Evolutionary conservation across 2,888 invertebrate species (phyloP).

Genomic region (Lapara coniferarum): DNA sequence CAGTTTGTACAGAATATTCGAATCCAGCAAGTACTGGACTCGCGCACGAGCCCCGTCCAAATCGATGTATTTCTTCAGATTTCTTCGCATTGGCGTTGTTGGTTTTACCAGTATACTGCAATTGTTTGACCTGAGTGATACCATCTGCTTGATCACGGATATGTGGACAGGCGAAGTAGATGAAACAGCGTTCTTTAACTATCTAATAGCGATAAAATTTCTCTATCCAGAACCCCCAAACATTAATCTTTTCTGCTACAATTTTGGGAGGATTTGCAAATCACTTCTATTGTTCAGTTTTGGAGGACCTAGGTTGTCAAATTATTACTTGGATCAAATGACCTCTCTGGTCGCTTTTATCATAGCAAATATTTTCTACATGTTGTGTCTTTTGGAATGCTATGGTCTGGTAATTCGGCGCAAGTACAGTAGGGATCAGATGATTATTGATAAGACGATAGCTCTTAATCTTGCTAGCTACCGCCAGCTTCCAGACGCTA

Average conservation of each 20-base stretch:
- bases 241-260: constrained; percentile 32
- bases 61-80: constrained; percentile 35
- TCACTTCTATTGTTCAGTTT: constrained; percentile 46
- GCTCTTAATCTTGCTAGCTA: constrained; percentile 34
- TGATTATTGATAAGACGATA: constrained; percentile 29
- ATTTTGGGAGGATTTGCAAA: constrained; percentile 46
- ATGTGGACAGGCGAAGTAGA: constrained; percentile 29
- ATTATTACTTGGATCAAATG: constrained; percentile 40
- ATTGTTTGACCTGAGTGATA: constrained; percentile 40
- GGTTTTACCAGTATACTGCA: constrained; percentile 43
- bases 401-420: constrained; percentile 39
- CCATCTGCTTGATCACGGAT: constrained; percentile 36
- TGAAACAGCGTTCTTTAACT: constrained; percentile 25
- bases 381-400: constrained; percentile 47
- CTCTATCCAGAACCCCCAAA: background rate
- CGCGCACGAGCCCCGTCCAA: constrained; percentile 33
- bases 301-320: constrained; percentile 27
- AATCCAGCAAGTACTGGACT: constrained; percentile 39
- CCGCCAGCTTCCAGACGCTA: constrained; percentile 42
- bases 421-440: constrained; percentile 37
- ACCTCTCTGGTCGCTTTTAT: constrained; percentile 40
- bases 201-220: constrained; percentile 30
- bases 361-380: constrained; percentile 43
- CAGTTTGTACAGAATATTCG: constrained; percentile 41
- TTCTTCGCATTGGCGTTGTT: constrained; percentile 43